Evolutionary conservation across 2,797 vertebrate species (phyloP).

Genomic region (Smutsia temminckii): DNA sequence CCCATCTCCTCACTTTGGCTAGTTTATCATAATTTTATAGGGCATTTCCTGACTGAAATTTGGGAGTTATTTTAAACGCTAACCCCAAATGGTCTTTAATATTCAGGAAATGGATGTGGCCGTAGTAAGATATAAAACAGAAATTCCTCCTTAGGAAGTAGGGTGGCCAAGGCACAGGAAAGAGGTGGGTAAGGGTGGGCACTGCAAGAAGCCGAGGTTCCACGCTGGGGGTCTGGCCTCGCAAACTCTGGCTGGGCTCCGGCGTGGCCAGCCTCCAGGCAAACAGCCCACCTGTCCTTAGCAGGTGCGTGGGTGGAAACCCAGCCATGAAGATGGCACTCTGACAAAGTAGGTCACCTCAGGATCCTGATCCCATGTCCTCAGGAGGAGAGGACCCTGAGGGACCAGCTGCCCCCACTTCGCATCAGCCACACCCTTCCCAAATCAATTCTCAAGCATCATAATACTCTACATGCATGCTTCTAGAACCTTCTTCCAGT

Average conservation of each 20-base stretch:
- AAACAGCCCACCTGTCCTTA: not conserved
- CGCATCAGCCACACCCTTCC: not conserved
- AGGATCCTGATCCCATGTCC: not conserved
- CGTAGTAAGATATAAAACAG: not conserved
- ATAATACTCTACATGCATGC: fast-evolving
- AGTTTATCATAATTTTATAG: conserved; percentile 55
- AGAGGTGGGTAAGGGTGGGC: not conserved
- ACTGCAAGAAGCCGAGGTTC: not conserved
- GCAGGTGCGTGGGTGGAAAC: fast-evolving
- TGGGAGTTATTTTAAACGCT: conserved; percentile 73
- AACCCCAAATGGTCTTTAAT: conserved; percentile 53
- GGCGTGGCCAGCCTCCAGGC: not conserved
- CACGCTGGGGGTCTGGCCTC: not conserved
- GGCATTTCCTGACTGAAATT: conserved; percentile 70
- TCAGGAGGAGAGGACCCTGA: not conserved
- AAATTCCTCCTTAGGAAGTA: not conserved
- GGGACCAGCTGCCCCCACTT: not conserved
- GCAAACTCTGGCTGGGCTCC: not conserved
- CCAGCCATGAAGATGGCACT: not conserved
- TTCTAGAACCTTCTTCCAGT: not conserved
- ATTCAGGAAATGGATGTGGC: conserved; percentile 64
- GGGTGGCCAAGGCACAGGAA: not conserved
- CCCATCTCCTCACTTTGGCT: conserved; percentile 55
- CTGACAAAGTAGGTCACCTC: not conserved
- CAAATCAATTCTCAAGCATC: not conserved